Evolutionary conservation across 2,113 vertebrate species (phyloP), one percentile per base, ranked within the genome.

Genomic region (Phoenicopterus ruber): DNA sequence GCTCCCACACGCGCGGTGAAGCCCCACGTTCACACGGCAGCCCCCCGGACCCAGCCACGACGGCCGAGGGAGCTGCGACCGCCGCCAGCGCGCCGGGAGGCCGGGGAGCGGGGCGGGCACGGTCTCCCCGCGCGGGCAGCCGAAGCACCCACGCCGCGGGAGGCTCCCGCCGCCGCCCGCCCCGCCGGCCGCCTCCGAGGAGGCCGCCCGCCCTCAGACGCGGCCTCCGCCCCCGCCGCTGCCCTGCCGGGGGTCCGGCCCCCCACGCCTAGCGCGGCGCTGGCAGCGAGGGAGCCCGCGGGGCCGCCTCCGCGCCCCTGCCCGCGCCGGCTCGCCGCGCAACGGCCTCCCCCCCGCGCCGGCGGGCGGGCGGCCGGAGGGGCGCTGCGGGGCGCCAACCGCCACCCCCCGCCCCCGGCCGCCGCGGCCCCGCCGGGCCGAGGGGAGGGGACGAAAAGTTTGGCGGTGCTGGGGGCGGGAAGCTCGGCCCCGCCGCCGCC

Each of bases 391-490:
- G 52, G 17, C 44, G 38, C 34, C 49, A 8, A 16, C 40, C 6
- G 25, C 40, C 36, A 31, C 24, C 65, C 29, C 17, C 34, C 50
- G 8, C 50, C 36, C 6, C 36, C 17, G 19, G 46, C 65, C 32
- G 47, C 63, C 21, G 28, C 83, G 25, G 38, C 82, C 46, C 36
- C 44, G 31, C 42, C 54, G 42, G n/a, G 54, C 49, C 57, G 44
- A 85, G 80, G 65, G 92, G 82, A 96, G 67, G 67, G 40, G 46
- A 66, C 25, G 21, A 14, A 82, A 96, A 96, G 62, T 87, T 90
- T 50, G 71, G 40, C 5, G 50, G 61, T 25, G n/a, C 66, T 17
- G 47, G 57, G 73, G 69, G 71, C 12, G 71, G 65, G 86, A 62
- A 42, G 84, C 65, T 55, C 25, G 42, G 63, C 66, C 76, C 88